These are phyloP conservation scores for Sesia apiformis DNA, from an alignment of 2,888 invertebrate species.

Conservation along the genomic window DNA sequence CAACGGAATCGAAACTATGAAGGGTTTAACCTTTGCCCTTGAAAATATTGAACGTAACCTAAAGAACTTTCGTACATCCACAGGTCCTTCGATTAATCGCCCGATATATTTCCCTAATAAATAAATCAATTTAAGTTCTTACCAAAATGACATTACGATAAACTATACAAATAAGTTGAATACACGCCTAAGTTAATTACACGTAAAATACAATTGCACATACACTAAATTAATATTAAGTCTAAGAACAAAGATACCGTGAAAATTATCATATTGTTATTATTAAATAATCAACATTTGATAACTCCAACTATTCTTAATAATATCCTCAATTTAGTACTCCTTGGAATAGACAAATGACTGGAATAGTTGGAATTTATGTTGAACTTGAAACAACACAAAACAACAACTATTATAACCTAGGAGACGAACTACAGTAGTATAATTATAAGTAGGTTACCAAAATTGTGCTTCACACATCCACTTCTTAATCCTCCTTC, in stretches of 20 bases:
- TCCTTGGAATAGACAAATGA: constrained; percentile 12
- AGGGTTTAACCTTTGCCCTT: not conserved
- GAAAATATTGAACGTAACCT: not conserved
- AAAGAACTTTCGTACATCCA: not conserved
- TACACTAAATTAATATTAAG: constrained; percentile 60
- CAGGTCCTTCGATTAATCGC: constrained; percentile 26
- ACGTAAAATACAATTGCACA: constrained; percentile 64
- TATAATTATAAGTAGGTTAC: constrained; percentile 35
- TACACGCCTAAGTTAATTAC: constrained; percentile 48
- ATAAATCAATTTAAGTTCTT: constrained; percentile 55
- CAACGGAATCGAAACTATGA: constrained; percentile 10
- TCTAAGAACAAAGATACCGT: constrained; percentile 48
- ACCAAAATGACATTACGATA: constrained; percentile 14
- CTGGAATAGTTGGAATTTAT: constrained; percentile 48
- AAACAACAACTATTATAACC: constrained; percentile 63
- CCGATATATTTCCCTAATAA: constrained; percentile 63
- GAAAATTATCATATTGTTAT: constrained; percentile 39
- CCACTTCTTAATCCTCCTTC: constrained; percentile 22
- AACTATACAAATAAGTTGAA: constrained; percentile 48
- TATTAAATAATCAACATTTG: constrained; percentile 30
- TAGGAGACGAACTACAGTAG: constrained; percentile 41
- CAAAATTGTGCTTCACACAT: constrained; percentile 57
- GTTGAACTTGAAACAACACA: constrained; percentile 52
- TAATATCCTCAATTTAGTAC: constrained; percentile 15
- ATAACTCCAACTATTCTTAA: constrained; percentile 34